These are phyloP conservation scores for Artibeus jamaicensis DNA, from an alignment of 2,797 vertebrate species.

Conservation along the genomic window DNA sequence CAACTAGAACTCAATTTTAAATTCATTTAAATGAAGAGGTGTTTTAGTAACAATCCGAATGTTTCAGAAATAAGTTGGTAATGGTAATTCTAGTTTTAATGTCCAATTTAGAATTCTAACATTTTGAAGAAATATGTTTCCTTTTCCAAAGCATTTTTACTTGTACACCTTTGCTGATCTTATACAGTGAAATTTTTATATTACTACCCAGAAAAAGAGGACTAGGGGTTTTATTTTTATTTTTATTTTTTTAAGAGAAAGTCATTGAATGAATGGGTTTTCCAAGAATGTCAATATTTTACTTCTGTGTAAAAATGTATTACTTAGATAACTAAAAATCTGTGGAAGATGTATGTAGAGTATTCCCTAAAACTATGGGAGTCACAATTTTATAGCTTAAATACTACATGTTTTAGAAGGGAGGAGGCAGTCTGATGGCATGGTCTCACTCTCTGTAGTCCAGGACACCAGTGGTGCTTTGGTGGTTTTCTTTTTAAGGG, in stretches of 20 bases:
- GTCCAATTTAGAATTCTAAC: conserved; percentile 45
- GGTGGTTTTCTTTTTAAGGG: background rate
- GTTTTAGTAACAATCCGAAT: background rate
- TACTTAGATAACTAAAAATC: background rate
- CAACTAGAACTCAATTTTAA: conserved; percentile 36
- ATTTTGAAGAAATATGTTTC: conserved; percentile 43
- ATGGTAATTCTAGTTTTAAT: conserved; percentile 17
- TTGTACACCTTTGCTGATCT: background rate
- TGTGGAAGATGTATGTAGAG: background rate
- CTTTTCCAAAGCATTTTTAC: conserved; percentile 3
- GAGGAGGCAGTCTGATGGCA: background rate
- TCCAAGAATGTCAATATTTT: conserved; percentile 3
- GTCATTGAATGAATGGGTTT: background rate
- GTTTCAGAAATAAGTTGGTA: conserved; percentile 28
- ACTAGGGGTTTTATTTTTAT: background rate
- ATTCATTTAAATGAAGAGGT: conserved; percentile 2
- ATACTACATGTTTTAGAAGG: background rate
- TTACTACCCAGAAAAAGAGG: background rate
- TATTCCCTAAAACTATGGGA: background rate
- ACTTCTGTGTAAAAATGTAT: background rate
- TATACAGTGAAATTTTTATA: conserved; percentile 12
- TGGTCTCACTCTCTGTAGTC: background rate
- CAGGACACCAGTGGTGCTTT: background rate
- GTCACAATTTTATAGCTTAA: background rate
- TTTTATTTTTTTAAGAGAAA: background rate